These are phyloP conservation scores for Podilymbus podiceps DNA, from an alignment of 2,113 vertebrate genomes.

Conservation along the genomic window DNA sequence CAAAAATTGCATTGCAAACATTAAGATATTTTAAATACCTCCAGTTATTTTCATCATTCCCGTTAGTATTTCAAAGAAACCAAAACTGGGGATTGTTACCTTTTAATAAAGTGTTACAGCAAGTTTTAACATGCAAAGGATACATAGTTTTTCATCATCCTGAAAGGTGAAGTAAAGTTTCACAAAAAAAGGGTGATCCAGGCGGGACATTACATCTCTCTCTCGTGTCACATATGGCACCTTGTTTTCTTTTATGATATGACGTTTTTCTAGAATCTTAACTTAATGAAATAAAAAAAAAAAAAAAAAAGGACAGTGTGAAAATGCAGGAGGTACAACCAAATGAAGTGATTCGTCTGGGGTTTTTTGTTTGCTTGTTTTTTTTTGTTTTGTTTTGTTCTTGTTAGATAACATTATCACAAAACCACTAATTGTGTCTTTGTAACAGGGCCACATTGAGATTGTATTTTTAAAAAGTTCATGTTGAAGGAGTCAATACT, in stretches of 20 bases:
- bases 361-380: no score
- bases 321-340: slow-evolving; percentile 2
- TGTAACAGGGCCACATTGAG: not conserved
- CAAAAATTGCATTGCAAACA: not conserved
- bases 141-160: slow-evolving; percentile 99
- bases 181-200: slow-evolving; percentile 98
- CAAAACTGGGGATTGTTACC: not conserved
- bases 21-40: not conserved
- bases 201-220: slow-evolving; percentile 94
- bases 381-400: not conserved
- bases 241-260: slow-evolving; percentile 99
- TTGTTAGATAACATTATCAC: not conserved
- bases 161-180: slow-evolving; percentile 99
- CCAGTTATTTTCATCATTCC: not conserved
- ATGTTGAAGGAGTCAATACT: slow-evolving; percentile 64
- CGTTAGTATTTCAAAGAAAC: not conserved
- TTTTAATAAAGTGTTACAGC: not conserved
- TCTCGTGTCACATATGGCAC: slow-evolving; percentile 96
- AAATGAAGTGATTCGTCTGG: not conserved
- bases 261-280: slow-evolving; percentile 98
- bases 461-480: not conserved
- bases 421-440: not conserved
- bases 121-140: slow-evolving; percentile 77
- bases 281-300: slow-evolving; percentile 75
- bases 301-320: slow-evolving; percentile 6